Conservation (phyloP, 2,888 invertebrate species). For the Tachina lurida region DNA sequence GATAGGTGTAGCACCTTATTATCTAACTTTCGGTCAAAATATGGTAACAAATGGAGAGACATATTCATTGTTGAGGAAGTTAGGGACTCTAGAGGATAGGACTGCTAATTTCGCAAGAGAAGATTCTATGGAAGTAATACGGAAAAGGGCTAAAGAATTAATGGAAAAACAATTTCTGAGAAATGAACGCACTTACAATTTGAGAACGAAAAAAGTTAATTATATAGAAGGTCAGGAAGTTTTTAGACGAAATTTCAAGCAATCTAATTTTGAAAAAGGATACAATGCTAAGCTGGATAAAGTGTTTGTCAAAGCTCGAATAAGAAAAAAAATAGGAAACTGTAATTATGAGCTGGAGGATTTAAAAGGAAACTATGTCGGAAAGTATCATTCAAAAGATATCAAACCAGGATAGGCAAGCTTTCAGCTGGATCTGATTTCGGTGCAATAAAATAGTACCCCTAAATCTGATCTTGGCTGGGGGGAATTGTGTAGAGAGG, state of each 20-base stretch:
- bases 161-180: not conserved
- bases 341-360: too few species aligned
- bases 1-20: not conserved
- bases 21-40: not conserved
- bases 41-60: not conserved
- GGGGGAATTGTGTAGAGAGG: too few species aligned
- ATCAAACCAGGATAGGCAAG: too few species aligned
- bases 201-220: not conserved
- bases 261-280: not conserved
- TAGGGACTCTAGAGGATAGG: not conserved
- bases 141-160: not conserved
- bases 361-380: too few species aligned
- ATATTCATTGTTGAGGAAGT: too few species aligned
- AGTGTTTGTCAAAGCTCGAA: not conserved
- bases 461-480: too few species aligned
- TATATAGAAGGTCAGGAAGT: not conserved
- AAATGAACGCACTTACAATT: not conserved
- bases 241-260: not conserved
- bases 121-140: not conserved
- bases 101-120: not conserved
- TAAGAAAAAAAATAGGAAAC: not conserved
- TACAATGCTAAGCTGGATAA: not conserved
- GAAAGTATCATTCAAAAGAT: too few species aligned
- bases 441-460: too few species aligned
- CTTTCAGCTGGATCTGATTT: too few species aligned